Conservation (phyloP, 2,888 invertebrate species). For the Heteromyza rotundicornis region DNA sequence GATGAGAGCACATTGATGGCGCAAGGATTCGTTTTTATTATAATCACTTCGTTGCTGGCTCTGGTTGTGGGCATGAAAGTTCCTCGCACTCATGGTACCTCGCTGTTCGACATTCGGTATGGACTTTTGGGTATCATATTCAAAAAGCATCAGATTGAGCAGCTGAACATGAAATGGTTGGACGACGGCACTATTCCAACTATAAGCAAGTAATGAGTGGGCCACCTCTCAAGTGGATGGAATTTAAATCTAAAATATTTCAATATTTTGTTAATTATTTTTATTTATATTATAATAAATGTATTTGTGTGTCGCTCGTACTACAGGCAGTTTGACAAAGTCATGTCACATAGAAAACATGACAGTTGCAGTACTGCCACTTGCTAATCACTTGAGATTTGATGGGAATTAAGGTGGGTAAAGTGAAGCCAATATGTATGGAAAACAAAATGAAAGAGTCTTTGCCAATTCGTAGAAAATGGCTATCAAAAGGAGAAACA, state of each 20-base stretch:
- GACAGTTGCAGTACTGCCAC: too few species aligned
- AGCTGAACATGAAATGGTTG: conserved; percentile 53
- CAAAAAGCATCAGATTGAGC: conserved; percentile 57
- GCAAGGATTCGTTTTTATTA: conserved; percentile 54
- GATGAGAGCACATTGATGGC: conserved; percentile 54
- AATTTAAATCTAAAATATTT: neutral
- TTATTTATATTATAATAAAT: too few species aligned
- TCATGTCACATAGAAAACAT: too few species aligned
- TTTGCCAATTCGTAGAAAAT: too few species aligned
- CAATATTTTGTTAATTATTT: neutral
- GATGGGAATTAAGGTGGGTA: too few species aligned
- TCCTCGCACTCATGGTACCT: conserved; percentile 50
- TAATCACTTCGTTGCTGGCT: conserved; percentile 50
- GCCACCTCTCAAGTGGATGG: neutral
- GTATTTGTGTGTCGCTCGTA: too few species aligned
- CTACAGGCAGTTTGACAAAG: too few species aligned
- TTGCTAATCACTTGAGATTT: too few species aligned
- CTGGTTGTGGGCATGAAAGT: conserved; percentile 56
- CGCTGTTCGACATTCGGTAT: conserved; percentile 55
- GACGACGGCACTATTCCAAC: conserved; percentile 59
- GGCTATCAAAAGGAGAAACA: too few species aligned
- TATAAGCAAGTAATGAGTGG: conserved; percentile 36
- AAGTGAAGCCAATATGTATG: too few species aligned
- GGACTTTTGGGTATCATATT: conserved; percentile 56
- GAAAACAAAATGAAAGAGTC: too few species aligned